Base-by-base conservation (phyloP, 53 echinoderm and acorn worm genomes). In the Patiria pectinifera region DNA sequence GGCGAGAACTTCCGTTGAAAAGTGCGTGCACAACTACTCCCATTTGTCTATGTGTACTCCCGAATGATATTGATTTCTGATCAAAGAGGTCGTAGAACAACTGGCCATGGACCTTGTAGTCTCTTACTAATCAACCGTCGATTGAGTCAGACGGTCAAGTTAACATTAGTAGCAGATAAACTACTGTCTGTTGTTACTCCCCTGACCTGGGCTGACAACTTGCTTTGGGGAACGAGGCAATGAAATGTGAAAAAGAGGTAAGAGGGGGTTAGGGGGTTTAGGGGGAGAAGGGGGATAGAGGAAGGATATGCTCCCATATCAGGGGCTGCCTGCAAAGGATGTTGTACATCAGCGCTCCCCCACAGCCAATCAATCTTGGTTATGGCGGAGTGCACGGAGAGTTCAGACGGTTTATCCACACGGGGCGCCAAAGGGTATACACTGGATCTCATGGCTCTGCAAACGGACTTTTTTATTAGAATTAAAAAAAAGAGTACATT, bases 281-380 rank as follows among this genome's bases (percentile, higher is more conserved):
- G 71, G 86, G 72, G 62, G 19, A 19, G 69, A 11, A 23, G 69
- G 15, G 70, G 71, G 77, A 77, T 46, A 24, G 45, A 70, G 86
- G 85, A 85, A 85, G 85, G 85, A 85, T 86, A 71, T 48, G 72
- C 14, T 74, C 48, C 79, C 71, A 86, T 86, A 86, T 86, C 86
- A 86, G 86, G 86, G 53, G 14, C 48, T 35, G 49, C 85, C 85
- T 48, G 35, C 45, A 21, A 83, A 96, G 24, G 97, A 97, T 76
- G 95, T 96, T 4, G 71, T 22, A 63, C 93, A 96, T 66, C 83
- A 93, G 60, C 94, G 86, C 22, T 93, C 89, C 1, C 89, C 81
- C 61, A 79, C 96, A 6, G 85, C 95, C 75, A 21, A 74, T 86
- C 86, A 74, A 72, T 86, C 71, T 46, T 45, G 79, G 45, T 78